Evolutionary conservation across 1,140 invertebrate genomes (phyloP).

Genomic region (Araneus ventricosus): DNA sequence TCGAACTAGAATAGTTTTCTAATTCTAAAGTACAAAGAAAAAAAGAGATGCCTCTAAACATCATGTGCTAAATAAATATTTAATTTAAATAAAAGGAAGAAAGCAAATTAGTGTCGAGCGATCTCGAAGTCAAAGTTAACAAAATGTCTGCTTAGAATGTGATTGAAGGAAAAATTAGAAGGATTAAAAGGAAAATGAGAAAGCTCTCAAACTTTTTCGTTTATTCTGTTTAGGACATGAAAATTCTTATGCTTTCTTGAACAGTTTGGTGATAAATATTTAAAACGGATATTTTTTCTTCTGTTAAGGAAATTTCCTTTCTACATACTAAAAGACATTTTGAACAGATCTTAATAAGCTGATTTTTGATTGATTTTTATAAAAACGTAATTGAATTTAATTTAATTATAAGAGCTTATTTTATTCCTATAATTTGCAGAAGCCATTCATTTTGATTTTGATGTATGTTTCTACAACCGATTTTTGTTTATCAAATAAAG

Average conservation of each 20-base stretch:
- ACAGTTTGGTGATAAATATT: background rate
- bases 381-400: no score
- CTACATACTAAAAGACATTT: no score
- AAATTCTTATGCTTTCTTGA: background rate
- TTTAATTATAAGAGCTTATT: no score
- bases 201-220: constrained; percentile 1
- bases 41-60: background rate
- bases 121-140: constrained; percentile 6
- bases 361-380: no score
- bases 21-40: background rate
- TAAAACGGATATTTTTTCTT: background rate
- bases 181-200: background rate
- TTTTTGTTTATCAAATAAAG: no score
- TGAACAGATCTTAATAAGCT: no score
- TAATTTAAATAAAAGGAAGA: background rate
- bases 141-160: background rate
- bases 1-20: background rate
- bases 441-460: no score
- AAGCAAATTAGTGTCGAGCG: background rate
- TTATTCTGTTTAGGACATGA: background rate
- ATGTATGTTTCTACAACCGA: no score
- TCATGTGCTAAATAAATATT: background rate
- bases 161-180: background rate
- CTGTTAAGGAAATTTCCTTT: background rate
- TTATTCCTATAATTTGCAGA: no score